Evolutionary conservation across 1,140 invertebrate species (phyloP).

Genomic region (Ylistrum balloti): DNA sequence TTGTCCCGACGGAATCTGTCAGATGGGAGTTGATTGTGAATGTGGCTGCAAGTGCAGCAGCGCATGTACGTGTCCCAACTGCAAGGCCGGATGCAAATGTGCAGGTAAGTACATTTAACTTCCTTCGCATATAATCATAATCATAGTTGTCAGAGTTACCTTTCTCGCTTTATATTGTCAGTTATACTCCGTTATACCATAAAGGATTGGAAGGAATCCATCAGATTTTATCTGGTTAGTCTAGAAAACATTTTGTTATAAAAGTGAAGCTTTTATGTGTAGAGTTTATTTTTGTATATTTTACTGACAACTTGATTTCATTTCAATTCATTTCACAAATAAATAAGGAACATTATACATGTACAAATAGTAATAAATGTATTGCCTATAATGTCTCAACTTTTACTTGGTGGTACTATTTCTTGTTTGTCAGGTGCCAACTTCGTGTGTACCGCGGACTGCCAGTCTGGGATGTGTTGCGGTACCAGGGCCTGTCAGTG

Average conservation of each 20-base stretch:
- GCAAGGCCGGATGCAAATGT: conserved; percentile 16
- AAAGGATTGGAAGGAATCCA: no score
- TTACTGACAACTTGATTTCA: not conserved
- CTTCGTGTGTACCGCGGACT: not conserved
- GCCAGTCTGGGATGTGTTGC: not conserved
- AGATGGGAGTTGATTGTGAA: not conserved
- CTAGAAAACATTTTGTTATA: no score
- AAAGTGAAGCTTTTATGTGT: no score
- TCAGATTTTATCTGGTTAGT: no score
- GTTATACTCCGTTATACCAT: no score
- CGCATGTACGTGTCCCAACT: not conserved
- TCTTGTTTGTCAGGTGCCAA: not conserved
- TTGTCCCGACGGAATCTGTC: not conserved
- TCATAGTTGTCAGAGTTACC: no score
- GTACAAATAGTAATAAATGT: no score
- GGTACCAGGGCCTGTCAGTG: not conserved
- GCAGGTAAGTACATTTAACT: not conserved
- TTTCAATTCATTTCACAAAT: not conserved
- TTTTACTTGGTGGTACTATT: not conserved
- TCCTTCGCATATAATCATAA: no score
- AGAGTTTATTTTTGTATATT: not conserved
- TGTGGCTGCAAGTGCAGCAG: conserved; percentile 20
- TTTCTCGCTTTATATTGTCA: no score
- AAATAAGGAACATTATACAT: no score
- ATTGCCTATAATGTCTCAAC: no score